Evolutionary conservation across 2,888 invertebrate genomes (phyloP), one percentile per base, ranked within the genome.

Genomic region (Sericinus montela): DNA sequence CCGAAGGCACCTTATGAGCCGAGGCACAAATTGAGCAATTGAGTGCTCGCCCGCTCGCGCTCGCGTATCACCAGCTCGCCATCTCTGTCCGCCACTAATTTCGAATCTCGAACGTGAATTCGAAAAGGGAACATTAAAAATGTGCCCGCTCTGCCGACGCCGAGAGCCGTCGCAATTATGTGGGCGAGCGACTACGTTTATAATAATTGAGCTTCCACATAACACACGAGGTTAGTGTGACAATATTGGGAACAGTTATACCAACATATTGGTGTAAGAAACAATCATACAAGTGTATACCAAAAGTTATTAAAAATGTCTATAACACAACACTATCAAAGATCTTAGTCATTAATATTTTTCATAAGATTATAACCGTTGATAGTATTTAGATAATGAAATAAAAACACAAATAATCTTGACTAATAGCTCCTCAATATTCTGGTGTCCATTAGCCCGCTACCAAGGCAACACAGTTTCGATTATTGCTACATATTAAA

Each of bases 11-110:
- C 73, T 81, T 75, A 77, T 78, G 80, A 75, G 75, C 70, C 63
- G 65, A 69, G 64, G 72, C 83, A 82, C 87, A 85, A 87, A 87
- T 88, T 87, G 87, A 87, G 85, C 84, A 85, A 87, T 87, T 86
- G 80, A 75, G 67, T 75, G 80, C 79, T 69, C 56, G 59, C 81
- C 63, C 66, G 69, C 73, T 84, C 73, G 53, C 69, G 53, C 78
- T 51, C 62, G 51, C 55, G 54, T 30, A 60, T 61, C 61, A 28
- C 52, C 43, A 38, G 34, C 49, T 51, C 38, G 52, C 67, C 62
- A 60, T 78, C 77, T 72, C 75, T 54, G 54, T 76, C 68, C 43
- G 48, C 42, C 47, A 54, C 53, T 64, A 65, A 67, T 65, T 65
- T 62, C 55, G 56, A 59, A 55, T 57, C 53, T 60, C 60, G 57